A percentile compares a stretch with the other conserved stretches of the same genome.
phyloP scores from a whole-genome alignment of 2,797 vertebrate species.

The Poeciliopsis turneri region DNA sequence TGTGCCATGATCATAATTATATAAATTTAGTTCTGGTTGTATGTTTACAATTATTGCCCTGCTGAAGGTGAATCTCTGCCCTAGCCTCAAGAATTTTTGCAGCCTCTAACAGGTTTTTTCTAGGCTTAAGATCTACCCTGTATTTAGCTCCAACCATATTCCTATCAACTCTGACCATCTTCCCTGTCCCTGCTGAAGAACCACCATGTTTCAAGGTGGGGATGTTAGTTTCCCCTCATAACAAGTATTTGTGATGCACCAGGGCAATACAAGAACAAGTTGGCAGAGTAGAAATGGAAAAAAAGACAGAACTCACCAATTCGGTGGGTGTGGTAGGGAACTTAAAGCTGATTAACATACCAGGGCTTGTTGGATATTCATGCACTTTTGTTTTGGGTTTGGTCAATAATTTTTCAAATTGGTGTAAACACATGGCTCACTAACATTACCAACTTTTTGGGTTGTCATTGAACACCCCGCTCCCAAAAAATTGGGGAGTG shows the following conservation, averaged over 20 bases:
- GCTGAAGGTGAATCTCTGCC: background rate
- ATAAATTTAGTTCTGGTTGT: background rate
- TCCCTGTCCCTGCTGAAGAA: background rate
- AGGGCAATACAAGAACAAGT: no score
- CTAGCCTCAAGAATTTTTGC: background rate
- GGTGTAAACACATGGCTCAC: no score
- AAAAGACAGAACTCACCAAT: no score
- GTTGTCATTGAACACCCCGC: no score
- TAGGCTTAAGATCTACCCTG: background rate
- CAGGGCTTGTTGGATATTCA: no score
- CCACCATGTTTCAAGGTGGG: background rate
- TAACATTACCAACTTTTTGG: no score
- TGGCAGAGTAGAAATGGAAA: no score
- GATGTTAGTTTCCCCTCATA: background rate
- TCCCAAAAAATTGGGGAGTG: no score
- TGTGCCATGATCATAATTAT: background rate
- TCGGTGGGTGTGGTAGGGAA: no score
- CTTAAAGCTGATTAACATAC: no score
- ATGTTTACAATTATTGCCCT: background rate
- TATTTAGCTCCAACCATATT: background rate
- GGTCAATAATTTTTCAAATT: no score
- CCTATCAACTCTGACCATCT: background rate
- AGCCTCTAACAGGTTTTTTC: background rate
- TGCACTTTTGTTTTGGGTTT: no score
- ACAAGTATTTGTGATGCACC: background rate